phyloP scores from a whole-genome alignment of 1,140 invertebrate species.

The Halyomorpha halys region DNA sequence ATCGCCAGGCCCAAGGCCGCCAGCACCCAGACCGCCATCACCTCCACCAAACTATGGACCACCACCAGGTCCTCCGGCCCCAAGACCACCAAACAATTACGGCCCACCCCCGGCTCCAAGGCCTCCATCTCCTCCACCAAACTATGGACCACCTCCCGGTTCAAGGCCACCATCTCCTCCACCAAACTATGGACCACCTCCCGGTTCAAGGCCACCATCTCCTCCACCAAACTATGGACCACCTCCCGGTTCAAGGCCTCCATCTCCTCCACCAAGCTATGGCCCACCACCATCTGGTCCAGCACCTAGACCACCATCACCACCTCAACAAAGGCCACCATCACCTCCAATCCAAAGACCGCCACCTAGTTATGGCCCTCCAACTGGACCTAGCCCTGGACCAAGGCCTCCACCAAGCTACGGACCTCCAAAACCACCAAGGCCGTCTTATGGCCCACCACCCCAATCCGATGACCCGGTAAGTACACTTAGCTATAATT shows the following conservation, averaged over 20 bases:
- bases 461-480: constrained; percentile 23
- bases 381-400: constrained; percentile 33
- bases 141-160: constrained; percentile 8
- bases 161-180: neutral
- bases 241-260: neutral
- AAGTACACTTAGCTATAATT: too few species aligned
- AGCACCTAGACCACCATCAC: constrained; percentile 9
- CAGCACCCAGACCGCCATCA: too few species aligned
- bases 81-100: too few species aligned
- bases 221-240: neutral
- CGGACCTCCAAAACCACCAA: constrained; percentile 29
- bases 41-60: too few species aligned
- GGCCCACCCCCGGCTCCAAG: constrained; percentile 2
- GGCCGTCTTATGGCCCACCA: constrained; percentile 28
- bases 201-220: neutral
- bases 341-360: neutral
- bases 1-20: neutral
- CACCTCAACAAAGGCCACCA: neutral
- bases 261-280: constrained; percentile 4
- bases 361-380: neutral
- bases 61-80: too few species aligned
- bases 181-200: neutral
- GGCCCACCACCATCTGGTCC: neutral
- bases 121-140: neutral
- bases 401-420: constrained; percentile 18